Evolutionary conservation across 2,113 vertebrate genomes (phyloP).

Genomic region (Phrynosoma blainvillii): DNA sequence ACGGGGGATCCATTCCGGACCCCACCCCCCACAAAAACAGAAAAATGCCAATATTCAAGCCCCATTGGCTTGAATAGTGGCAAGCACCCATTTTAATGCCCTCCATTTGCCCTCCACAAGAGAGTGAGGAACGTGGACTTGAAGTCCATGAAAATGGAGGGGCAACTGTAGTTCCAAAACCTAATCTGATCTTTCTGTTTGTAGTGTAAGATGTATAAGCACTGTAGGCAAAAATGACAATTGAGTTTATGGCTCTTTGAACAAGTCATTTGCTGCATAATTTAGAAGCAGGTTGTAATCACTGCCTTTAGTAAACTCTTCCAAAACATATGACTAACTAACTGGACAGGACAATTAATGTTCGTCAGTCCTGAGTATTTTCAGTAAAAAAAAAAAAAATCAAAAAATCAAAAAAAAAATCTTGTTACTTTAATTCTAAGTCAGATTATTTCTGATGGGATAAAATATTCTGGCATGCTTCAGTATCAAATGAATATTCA

Average conservation of each 20-base stretch:
- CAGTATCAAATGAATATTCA: neutral
- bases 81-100: no score
- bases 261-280: conserved; percentile 47
- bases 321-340: conserved; percentile 40
- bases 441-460: neutral
- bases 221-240: neutral
- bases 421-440: conserved; percentile 9
- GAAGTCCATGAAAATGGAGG: no score
- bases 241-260: conserved; percentile 22
- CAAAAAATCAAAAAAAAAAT: neutral
- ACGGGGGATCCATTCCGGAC: no score
- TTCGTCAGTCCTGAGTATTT: neutral
- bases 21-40: no score
- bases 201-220: neutral
- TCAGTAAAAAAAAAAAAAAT: no score
- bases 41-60: no score
- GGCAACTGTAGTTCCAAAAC: no score
- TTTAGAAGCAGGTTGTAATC: conserved; percentile 39
- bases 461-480: neutral
- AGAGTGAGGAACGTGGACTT: no score
- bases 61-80: no score
- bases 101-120: no score
- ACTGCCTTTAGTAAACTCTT: conserved; percentile 41
- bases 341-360: conserved; percentile 37
- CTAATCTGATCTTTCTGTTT: neutral